phyloP scores from a whole-genome alignment of 2,888 invertebrate genomes.

The Scelioninae gen. 1 region DNA sequence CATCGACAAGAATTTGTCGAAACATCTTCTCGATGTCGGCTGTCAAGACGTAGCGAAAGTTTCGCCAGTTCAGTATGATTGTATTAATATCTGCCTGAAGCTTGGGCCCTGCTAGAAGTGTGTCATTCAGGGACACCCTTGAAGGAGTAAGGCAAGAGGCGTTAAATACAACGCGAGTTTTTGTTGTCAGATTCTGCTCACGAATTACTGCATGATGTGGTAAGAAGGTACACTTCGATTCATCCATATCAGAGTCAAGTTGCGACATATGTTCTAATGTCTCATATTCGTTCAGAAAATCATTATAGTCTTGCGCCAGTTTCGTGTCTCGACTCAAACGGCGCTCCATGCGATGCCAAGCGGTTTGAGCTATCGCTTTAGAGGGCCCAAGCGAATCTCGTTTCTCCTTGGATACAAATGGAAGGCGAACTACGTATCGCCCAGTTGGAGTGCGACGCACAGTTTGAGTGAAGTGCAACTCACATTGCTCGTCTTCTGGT shows the following conservation, averaged over 20 bases:
- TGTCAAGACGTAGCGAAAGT: background rate
- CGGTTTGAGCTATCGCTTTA: background rate
- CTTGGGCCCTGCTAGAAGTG: background rate
- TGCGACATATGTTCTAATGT: slow-evolving; percentile 8
- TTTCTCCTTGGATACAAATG: background rate
- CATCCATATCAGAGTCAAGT: background rate
- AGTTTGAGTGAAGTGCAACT: no score
- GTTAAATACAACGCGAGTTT: no score
- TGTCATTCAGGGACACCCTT: background rate
- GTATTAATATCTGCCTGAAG: slow-evolving; percentile 7
- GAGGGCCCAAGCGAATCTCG: background rate
- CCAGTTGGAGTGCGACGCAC: background rate
- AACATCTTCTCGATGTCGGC: slow-evolving; percentile 18
- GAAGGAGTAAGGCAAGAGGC: no score
- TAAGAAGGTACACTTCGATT: no score
- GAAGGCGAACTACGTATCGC: background rate
- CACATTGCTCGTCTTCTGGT: no score
- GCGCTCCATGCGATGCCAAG: background rate
- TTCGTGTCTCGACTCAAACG: background rate
- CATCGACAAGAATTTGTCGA: no score
- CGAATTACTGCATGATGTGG: no score
- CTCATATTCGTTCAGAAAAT: slow-evolving; percentile 1
- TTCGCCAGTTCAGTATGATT: slow-evolving; percentile 16
- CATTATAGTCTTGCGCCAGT: background rate
- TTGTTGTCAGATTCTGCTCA: no score